Evolutionary conservation across 2,888 invertebrate species (phyloP).

Genomic region (Hydrotaea diabolus): DNA sequence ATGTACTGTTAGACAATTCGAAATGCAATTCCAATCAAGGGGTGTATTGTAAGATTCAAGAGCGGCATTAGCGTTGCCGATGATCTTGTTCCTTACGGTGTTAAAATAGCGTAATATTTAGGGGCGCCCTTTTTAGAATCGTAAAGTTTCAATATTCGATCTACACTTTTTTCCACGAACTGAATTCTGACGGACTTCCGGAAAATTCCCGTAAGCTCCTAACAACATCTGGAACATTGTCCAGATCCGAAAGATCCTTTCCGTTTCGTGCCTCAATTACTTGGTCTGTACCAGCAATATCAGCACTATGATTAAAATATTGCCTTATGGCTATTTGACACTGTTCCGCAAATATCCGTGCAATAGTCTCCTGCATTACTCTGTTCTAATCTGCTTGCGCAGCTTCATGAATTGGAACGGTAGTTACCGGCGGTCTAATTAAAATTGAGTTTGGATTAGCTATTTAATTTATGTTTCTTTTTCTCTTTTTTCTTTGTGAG

Average conservation of each 20-base stretch:
- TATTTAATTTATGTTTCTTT: too few species aligned
- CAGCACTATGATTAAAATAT: neutral
- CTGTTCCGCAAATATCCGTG: neutral
- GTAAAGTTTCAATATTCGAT: neutral
- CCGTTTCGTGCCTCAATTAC: neutral
- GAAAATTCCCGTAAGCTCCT: neutral
- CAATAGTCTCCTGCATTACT: neutral
- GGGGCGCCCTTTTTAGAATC: neutral
- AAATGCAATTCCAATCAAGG: constrained; percentile 16
- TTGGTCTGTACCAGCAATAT: constrained; percentile 3
- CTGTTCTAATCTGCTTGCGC: neutral
- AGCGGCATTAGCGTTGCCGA: constrained; percentile 40
- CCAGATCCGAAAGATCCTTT: neutral
- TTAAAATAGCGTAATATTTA: neutral
- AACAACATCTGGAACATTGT: neutral
- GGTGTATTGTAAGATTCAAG: constrained; percentile 28
- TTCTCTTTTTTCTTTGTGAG: neutral
- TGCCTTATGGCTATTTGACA: neutral
- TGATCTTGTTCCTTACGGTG: constrained; percentile 35
- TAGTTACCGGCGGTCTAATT: constrained; percentile 13
- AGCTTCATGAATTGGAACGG: neutral
- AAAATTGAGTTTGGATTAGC: neutral
- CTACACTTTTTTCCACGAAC: constrained; percentile 7
- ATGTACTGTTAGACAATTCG: constrained; percentile 49
- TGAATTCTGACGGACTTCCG: neutral